Percentiles rank a stretch among this genome's conserved stretches.
Conservation (phyloP, 2,797 vertebrate species). For the Tenualosa thibaudeaui region DNA sequence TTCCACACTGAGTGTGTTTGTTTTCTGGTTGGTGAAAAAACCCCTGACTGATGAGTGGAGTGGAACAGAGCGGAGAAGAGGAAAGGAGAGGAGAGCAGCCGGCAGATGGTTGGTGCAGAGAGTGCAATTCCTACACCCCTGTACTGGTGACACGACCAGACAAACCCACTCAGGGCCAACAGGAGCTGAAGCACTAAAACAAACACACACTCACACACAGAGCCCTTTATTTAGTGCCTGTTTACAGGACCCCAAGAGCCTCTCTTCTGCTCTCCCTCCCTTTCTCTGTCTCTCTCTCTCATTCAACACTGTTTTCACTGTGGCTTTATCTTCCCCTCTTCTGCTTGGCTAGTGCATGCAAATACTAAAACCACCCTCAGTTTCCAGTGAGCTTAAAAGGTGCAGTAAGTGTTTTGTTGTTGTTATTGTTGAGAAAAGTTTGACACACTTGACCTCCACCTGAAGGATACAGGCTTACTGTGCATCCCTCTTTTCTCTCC, state of each 20-base stretch:
- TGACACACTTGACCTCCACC: neutral
- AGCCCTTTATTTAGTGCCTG: slow-evolving; percentile 2
- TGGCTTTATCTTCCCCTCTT: neutral
- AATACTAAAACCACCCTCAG: neutral
- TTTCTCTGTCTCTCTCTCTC: neutral
- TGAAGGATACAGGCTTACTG: neutral
- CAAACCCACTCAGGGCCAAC: slow-evolving; percentile 14
- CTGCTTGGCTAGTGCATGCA: neutral
- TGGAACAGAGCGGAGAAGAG: neutral
- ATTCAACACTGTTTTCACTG: neutral
- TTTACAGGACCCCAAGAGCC: slow-evolving; percentile 17
- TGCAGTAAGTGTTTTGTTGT: neutral
- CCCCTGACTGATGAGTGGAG: neutral
- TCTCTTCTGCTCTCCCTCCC: neutral
- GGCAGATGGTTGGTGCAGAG: neutral
- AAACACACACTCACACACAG: neutral
- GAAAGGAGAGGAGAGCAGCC: too few relatives aligned
- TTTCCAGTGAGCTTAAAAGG: neutral
- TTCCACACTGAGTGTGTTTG: neutral
- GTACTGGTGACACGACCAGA: slow-evolving; percentile 9
- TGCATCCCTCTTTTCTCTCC: too few relatives aligned
- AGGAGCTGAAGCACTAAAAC: slow-evolving; percentile 18
- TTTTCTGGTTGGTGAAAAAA: neutral
- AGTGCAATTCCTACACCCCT: neutral
- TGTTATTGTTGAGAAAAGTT: neutral